Conservation (phyloP, 2,888 invertebrate species). For the Copidosoma aretas region DNA sequence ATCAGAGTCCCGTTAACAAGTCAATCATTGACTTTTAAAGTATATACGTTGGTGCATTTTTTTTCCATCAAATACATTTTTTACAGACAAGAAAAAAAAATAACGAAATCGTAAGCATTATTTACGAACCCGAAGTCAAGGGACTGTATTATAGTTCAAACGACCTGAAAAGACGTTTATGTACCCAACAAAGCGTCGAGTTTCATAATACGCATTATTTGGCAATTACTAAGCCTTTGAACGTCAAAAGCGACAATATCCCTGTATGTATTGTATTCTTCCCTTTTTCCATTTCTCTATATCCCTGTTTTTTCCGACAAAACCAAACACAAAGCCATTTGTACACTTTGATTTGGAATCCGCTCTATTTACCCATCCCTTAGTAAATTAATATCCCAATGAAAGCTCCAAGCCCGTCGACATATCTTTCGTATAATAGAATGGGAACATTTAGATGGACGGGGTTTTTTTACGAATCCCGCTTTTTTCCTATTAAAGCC, state of each 20-base stretch:
- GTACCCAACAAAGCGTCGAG: not conserved
- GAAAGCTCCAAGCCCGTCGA: not conserved
- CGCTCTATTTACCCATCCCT: not conserved
- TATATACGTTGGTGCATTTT: no score
- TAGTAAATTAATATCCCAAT: not conserved
- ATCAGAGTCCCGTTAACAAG: no score
- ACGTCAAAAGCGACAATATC: constrained; percentile 25
- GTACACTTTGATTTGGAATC: constrained; percentile 3
- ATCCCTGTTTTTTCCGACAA: not conserved
- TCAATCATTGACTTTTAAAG: no score
- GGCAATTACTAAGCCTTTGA: constrained; percentile 22
- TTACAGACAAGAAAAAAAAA: no score
- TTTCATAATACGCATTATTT: constrained; percentile 17
- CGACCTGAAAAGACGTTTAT: no score
- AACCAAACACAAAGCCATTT: constrained; percentile 16
- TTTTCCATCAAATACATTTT: no score
- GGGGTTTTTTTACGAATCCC: not conserved
- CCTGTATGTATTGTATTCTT: no score
- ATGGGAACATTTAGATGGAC: no score
- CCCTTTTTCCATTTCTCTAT: not conserved
- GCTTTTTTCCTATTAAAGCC: not conserved
- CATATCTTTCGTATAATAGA: no score
- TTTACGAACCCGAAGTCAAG: not conserved
- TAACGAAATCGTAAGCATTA: no score
- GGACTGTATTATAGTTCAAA: no score